These are phyloP conservation scores for Dicycla oo DNA, from an alignment of 2,888 invertebrate genomes.

Conservation along the genomic window DNA sequence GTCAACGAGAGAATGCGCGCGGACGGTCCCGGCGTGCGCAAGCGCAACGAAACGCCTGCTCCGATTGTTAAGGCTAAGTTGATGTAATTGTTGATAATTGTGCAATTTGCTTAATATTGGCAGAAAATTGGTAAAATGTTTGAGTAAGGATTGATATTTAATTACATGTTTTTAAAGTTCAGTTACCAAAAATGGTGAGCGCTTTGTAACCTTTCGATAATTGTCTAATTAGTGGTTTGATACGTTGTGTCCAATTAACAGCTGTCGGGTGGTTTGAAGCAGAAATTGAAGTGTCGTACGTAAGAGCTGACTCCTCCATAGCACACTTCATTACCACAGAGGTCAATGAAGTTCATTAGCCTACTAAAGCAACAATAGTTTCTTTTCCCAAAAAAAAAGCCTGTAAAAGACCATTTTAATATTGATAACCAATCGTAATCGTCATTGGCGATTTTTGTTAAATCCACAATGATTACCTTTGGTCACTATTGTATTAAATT, in stretches of 20 bases:
- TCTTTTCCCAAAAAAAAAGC: no score
- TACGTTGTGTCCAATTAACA: constrained; percentile 29
- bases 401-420: background rate
- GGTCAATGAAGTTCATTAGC: background rate
- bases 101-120: constrained; percentile 50
- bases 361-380: background rate
- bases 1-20: constrained; percentile 64
- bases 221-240: constrained; percentile 24
- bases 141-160: constrained; percentile 33
- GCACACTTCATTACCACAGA: background rate
- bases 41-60: constrained; percentile 64
- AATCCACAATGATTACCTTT: background rate
- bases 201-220: constrained; percentile 25
- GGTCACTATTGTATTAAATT: no score
- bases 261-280: constrained; percentile 2
- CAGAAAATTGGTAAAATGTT: constrained; percentile 40
- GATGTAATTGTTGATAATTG: constrained; percentile 55
- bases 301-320: background rate
- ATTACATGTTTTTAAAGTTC: constrained; percentile 33
- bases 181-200: background rate
- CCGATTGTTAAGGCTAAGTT: constrained; percentile 74
- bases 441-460: background rate
- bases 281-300: background rate
- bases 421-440: background rate
- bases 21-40: constrained; percentile 53